Evolutionary conservation across 2,113 vertebrate genomes (phyloP).

Genomic region (Harpagus bidentatus): DNA sequence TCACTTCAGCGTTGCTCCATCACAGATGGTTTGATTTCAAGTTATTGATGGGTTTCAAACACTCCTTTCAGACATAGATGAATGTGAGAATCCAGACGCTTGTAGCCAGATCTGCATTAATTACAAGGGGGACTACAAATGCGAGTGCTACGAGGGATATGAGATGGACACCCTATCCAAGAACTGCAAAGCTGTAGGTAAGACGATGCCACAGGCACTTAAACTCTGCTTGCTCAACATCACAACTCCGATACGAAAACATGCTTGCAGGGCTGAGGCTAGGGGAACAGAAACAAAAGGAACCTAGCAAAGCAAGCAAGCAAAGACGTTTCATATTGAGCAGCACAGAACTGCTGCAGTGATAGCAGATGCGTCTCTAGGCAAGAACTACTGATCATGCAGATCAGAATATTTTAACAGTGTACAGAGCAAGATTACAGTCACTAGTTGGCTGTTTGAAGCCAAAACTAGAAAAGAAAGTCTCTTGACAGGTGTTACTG

Average conservation of each 20-base stretch:
- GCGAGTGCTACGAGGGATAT: slow-evolving; percentile 94
- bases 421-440: slow-evolving; percentile 46
- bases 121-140: slow-evolving; percentile 98
- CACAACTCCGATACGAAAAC: not conserved
- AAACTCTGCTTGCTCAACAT: slow-evolving; percentile 27
- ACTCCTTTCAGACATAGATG: slow-evolving; percentile 88
- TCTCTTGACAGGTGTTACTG: slow-evolving; percentile 26
- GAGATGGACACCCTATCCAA: slow-evolving; percentile 94
- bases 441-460: slow-evolving; percentile 43
- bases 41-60: slow-evolving; percentile 66
- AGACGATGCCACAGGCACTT: slow-evolving; percentile 38
- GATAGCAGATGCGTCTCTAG: slow-evolving; percentile 53
- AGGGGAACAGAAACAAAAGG: slow-evolving; percentile 15
- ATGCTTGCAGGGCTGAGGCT: not conserved
- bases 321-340: not conserved
- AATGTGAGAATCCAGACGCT: slow-evolving; percentile 93
- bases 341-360: slow-evolving; percentile 8
- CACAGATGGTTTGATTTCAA: slow-evolving; percentile 60
- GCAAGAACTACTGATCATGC: slow-evolving; percentile 46
- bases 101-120: slow-evolving; percentile 99
- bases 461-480: slow-evolving; percentile 25
- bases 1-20: slow-evolving; percentile 45
- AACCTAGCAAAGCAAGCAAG: not conserved
- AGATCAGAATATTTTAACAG: slow-evolving; percentile 60
- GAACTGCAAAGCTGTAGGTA: slow-evolving; percentile 98